A percentile compares a stretch with the other conserved stretches of the same genome.
These are phyloP conservation scores for Xiphophorus couchianus DNA, from an alignment of 2,113 vertebrate genomes.

Conservation along the genomic window DNA sequence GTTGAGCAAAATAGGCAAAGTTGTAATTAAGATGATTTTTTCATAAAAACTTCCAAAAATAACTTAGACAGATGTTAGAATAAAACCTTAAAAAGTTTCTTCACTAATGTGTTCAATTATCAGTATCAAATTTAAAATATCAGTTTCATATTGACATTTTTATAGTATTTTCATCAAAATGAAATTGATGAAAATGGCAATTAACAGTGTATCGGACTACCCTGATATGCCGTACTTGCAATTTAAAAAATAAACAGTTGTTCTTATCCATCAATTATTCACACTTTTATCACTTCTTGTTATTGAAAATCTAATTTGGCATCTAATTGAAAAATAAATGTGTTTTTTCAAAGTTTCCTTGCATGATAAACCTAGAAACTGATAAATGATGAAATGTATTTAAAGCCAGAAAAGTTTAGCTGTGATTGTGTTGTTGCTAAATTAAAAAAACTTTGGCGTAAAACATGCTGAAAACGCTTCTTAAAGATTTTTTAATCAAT, in stretches of 20 bases:
- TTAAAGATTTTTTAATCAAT: no score
- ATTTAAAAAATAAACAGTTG: conserved; percentile 27
- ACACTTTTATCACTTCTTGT: conserved; percentile 70
- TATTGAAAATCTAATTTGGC: not conserved
- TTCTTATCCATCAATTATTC: not conserved
- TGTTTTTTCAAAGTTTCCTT: no score
- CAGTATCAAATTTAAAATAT: no score
- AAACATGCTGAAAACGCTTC: no score
- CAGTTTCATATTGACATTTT: no score
- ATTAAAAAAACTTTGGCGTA: not conserved
- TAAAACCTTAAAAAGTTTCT: not conserved
- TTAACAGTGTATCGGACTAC: not conserved
- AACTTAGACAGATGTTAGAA: not conserved
- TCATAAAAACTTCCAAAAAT: not conserved
- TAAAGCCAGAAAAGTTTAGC: not conserved
- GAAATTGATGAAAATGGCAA: no score
- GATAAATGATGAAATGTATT: not conserved
- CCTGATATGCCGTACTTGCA: no score
- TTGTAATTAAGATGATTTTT: rapidly evolving
- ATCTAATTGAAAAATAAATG: no score
- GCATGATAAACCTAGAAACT: no score
- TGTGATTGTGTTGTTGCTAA: conserved; percentile 31
- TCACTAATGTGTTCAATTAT: not conserved
- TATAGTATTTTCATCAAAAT: no score
- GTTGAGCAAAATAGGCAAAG: not conserved